Conservation (phyloP, 2,797 vertebrate genomes). For the Poecilia gillii region DNA sequence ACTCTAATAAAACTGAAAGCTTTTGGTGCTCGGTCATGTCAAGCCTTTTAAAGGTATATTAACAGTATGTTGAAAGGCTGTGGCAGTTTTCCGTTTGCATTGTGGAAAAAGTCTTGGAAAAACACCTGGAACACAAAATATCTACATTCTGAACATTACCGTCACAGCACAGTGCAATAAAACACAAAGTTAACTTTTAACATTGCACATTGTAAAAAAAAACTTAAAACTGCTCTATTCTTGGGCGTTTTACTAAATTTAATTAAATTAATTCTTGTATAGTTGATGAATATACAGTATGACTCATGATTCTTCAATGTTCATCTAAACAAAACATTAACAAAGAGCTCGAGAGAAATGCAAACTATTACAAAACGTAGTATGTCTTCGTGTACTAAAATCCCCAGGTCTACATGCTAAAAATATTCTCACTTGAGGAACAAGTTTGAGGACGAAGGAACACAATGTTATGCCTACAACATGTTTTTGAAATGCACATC, state of each 20-base stretch:
- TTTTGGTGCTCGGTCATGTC: slow-evolving; percentile 72
- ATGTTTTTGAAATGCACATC: slow-evolving; percentile 45
- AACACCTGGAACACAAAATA: slow-evolving; percentile 81
- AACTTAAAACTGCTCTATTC: not conserved
- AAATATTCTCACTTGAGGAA: slow-evolving; percentile 45
- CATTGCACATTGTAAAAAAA: not conserved
- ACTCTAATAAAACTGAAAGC: slow-evolving; percentile 79
- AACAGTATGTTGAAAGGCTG: slow-evolving; percentile 75
- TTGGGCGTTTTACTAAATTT: not conserved
- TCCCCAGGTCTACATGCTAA: not conserved
- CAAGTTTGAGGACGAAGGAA: slow-evolving; percentile 54
- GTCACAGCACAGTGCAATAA: not conserved
- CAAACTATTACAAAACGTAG: not conserved
- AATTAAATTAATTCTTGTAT: not conserved
- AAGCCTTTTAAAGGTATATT: slow-evolving; percentile 75
- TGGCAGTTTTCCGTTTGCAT: slow-evolving; percentile 83
- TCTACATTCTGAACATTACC: slow-evolving; percentile 64
- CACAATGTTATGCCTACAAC: slow-evolving; percentile 38
- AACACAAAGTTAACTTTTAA: not conserved
- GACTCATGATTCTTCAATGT: not conserved
- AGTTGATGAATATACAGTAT: not conserved
- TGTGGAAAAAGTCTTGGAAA: slow-evolving; percentile 73
- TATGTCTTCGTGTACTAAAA: not conserved
- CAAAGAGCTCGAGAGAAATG: not conserved
- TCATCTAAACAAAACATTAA: not conserved